A percentile compares a stretch with the other conserved stretches of the same genome.
phyloP scores from a whole-genome alignment of 2,113 vertebrate genomes.

The Ovibos moschatus region DNA sequence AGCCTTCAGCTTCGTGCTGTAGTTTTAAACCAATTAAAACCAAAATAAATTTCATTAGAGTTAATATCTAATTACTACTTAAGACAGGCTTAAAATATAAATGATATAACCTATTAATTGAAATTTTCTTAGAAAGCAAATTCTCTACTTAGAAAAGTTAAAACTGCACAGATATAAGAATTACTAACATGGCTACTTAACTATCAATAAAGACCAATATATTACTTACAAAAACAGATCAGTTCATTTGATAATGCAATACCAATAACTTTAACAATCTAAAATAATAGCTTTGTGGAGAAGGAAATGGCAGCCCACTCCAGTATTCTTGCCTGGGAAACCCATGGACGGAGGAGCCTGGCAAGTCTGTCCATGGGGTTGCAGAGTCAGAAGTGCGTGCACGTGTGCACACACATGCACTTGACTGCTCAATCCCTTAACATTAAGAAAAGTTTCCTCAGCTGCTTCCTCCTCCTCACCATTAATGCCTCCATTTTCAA shows the following conservation, averaged over 20 bases:
- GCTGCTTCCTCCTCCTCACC: background rate
- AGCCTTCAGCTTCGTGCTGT: background rate
- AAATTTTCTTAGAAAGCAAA: background rate
- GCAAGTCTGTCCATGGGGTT: background rate
- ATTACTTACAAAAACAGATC: background rate
- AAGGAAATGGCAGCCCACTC: background rate
- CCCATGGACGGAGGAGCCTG: background rate
- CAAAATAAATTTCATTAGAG: background rate
- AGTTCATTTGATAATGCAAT: background rate
- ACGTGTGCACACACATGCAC: background rate
- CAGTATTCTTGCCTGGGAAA: background rate
- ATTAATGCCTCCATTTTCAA: background rate
- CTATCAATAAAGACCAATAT: background rate
- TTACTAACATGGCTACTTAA: background rate
- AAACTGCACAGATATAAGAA: background rate
- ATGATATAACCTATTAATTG: background rate
- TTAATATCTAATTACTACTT: background rate
- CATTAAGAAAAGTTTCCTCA: background rate
- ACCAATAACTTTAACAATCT: background rate
- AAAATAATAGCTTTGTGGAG: background rate
- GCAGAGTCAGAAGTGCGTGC: accelerated
- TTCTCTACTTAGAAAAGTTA: constrained; percentile 22
- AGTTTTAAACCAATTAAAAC: constrained; percentile 10
- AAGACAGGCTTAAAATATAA: constrained; percentile 16
- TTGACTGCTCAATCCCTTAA: background rate